Base-by-base conservation (phyloP, 2,888 invertebrate genomes). In the Slavum lentiscoides region DNA sequence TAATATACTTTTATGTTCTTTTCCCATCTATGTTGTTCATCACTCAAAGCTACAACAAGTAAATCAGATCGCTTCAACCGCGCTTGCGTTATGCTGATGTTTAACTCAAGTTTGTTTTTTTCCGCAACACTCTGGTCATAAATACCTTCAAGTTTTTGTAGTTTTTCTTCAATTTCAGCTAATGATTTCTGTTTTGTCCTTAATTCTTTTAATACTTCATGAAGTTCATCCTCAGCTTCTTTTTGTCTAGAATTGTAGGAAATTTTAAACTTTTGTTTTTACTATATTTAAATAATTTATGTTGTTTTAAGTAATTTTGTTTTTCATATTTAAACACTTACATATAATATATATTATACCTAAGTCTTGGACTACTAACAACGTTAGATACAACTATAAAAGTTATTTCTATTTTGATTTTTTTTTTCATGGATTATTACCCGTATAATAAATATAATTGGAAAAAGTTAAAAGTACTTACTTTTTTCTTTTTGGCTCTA, bases 11-110 rank as follows among this genome's bases (percentile, higher is more conserved):
- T 91, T n/a, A 80, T 80, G 58, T 80, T 80, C 1, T 70, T 72
- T 66, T 80, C 80, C 96, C 96, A 96, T 77, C 95, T 89, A 2
- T 91, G 88, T 87, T 94, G 92, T 86, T 96, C 96, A 85, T 96
- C 95, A 0, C 93, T 92, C 13, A 97, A 87, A 0, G 96, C 96
- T 53, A 94, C 91, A 13, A 95, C 96, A 19, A 97, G 88, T 83
- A 94, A 90, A 0, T 93, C 94, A 0, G 96, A 95, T 81, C 96
- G 89, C 83, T 91, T 91, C 23, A 97, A 88, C 69, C 96, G 89
- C 0, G 92, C 91, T 11, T 92, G 92, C 0, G 94, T 94, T 68
- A 94, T 86, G 84, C 91, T 91, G 82, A 96, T 94, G 55, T 91
- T 91, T 19, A 90, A 89, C 86, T 93, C 91, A 67, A 94, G 87